phyloP scores from a whole-genome alignment of 1,140 invertebrate species.

The Achroia grisella region DNA sequence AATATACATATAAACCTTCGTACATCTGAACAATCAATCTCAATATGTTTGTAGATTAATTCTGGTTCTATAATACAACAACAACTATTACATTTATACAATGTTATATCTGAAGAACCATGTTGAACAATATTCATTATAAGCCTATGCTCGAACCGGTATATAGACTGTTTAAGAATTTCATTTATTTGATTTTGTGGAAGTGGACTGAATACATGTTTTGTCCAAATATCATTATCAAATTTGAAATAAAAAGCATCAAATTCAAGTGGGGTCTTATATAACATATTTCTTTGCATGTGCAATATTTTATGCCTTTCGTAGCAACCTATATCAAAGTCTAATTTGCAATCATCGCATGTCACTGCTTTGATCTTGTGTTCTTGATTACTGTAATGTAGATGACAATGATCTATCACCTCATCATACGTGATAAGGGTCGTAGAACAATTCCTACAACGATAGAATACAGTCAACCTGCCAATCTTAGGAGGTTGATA shows the following conservation, averaged over 20 bases:
- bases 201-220: constrained; percentile 32
- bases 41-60: constrained; percentile 23
- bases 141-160: constrained; percentile 36
- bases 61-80: constrained; percentile 23
- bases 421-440: constrained; percentile 37
- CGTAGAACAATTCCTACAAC: constrained; percentile 33
- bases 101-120: constrained; percentile 22
- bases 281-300: constrained; percentile 7
- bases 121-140: constrained; percentile 37
- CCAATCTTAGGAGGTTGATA: neutral
- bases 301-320: constrained; percentile 24
- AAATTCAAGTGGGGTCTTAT: constrained; percentile 18
- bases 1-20: constrained; percentile 27
- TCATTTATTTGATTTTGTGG: constrained; percentile 11
- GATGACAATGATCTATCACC: constrained; percentile 46
- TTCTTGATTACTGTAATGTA: constrained; percentile 14
- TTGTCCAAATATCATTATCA: constrained; percentile 35
- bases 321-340: constrained; percentile 17
- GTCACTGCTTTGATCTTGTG: constrained; percentile 8
- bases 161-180: constrained; percentile 35
- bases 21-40: constrained; percentile 13
- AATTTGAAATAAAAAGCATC: constrained; percentile 36
- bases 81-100: constrained; percentile 49
- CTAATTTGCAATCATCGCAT: constrained; percentile 28
- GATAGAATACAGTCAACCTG: constrained; percentile 13